Base-by-base conservation (phyloP, 2,113 vertebrate genomes). In the Triplophysa rosa region DNA sequence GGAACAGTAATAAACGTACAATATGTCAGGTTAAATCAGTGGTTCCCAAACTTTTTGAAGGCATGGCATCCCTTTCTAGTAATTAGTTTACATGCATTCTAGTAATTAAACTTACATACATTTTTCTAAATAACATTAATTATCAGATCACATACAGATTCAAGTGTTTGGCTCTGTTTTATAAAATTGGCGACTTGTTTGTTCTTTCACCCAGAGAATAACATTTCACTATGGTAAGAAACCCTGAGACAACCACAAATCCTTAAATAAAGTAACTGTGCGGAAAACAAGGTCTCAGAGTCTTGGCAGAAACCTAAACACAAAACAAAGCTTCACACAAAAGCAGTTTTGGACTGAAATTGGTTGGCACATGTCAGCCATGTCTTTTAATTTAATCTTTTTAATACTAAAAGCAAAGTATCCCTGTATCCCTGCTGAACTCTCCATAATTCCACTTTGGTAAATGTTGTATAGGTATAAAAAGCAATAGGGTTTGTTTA, bases 221-320 rank as follows among this genome's bases (percentile, higher is more conserved):
- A 72, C 9, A 42, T 73, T 69, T 59, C 13, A 67, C 52, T 82
- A 61, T 73, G 49, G 59, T 78, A 49, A 16, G 49, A 54, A 24
- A 52, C 49, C 61, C 59, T 78, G 54, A 40, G 52, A 82, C 49
- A 40, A 67, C 62, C 4, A 52, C 29, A 78, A 70, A 64, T 56
- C 59, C 67, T 56, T 80, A 80, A 79, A 64, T 71, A 79, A 70
- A 64, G n/a, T 63, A 79, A 67, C 42, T 59, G 58, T 80, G 56
- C 52, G 75, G 81, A 24, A 83, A 79, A 58, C 26, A 64, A 73
- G 45, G 42, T 47, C 47, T 69, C 67, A 68, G 42, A 78, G 16
- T 26, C 65, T 45, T 40, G 26, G 37, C 69, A 40, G 21, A 56
- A 66, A 24, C 5, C 0, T 56, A 19, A 7, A 17, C 58, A 64